A percentile compares a stretch with the other conserved stretches of the same genome.
Evolutionary conservation across 1,140 invertebrate genomes (phyloP).

Genomic region (Drosophila sechellia): DNA sequence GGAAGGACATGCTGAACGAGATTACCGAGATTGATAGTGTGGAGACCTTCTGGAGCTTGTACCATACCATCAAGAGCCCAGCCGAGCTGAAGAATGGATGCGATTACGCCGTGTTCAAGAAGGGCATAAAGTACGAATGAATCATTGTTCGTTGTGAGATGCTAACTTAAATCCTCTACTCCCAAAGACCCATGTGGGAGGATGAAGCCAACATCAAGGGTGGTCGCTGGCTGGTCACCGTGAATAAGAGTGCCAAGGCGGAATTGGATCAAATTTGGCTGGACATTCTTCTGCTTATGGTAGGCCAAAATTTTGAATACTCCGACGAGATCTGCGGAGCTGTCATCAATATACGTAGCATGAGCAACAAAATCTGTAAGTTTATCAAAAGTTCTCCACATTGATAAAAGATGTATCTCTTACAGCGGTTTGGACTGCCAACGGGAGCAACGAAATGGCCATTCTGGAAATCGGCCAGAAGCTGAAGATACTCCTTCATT

Average conservation of each 20-base stretch:
- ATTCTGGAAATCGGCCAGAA: slow-evolving; percentile 93
- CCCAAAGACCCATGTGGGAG: slow-evolving; percentile 97
- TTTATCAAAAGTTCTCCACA: background rate
- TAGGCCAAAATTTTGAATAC: slow-evolving; percentile 98
- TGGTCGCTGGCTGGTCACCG: slow-evolving; percentile 97
- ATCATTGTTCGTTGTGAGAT: too few relatives aligned
- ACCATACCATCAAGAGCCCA: slow-evolving; percentile 97
- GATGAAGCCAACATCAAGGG: slow-evolving; percentile 94
- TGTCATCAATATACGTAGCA: slow-evolving; percentile 96
- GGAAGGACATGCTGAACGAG: slow-evolving; percentile 97
- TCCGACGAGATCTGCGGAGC: slow-evolving; percentile 97
- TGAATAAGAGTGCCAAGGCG: slow-evolving; percentile 93
- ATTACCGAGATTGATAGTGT: slow-evolving; percentile 97
- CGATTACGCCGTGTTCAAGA: slow-evolving; percentile 98
- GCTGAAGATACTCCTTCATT: slow-evolving; percentile 91
- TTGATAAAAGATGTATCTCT: slow-evolving; percentile 84
- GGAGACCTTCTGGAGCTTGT: slow-evolving; percentile 98
- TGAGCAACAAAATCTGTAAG: slow-evolving; percentile 94
- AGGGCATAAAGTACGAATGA: slow-evolving; percentile 90
- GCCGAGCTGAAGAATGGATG: slow-evolving; percentile 95
- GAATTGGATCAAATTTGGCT: slow-evolving; percentile 97
- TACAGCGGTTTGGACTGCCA: slow-evolving; percentile 69
- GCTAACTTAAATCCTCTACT: slow-evolving; percentile 93
- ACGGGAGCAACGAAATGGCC: slow-evolving; percentile 89
- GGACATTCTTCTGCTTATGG: slow-evolving; percentile 92